These are phyloP conservation scores for Pollachius pollachius DNA, from an alignment of 2,113 vertebrate genomes.

Conservation along the genomic window DNA sequence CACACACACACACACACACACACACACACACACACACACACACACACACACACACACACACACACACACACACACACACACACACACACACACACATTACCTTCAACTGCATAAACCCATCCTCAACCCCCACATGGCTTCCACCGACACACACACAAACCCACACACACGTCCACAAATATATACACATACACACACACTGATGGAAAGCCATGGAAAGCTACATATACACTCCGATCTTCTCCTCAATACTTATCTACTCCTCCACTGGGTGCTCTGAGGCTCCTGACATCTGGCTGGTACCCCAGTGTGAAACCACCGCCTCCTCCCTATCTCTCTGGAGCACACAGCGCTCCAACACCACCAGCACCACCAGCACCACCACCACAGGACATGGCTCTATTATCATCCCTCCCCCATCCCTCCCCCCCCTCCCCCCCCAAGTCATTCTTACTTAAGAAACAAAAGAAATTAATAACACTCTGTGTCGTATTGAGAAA, in stretches of 20 bases:
- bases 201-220: neutral
- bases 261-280: too few species aligned
- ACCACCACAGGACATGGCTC: neutral
- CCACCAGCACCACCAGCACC: too few species aligned
- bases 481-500: neutral
- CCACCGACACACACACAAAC: slow-evolving; percentile 5
- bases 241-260: too few species aligned
- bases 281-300: too few species aligned
- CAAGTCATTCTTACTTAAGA: too few species aligned
- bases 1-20: neutral
- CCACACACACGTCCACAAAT: neutral
- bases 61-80: neutral
- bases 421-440: neutral
- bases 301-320: too few species aligned
- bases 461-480: neutral
- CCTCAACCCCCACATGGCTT: neutral
- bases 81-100: neutral
- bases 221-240: too few species aligned
- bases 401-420: neutral
- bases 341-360: too few species aligned
- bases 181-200: slow-evolving; percentile 13
- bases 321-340: too few species aligned
- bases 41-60: slow-evolving; percentile 3
- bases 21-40: slow-evolving; percentile 6
- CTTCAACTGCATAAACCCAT: neutral